These are phyloP conservation scores for Operophtera brumata DNA, from an alignment of 2,888 invertebrate species.

Conservation along the genomic window DNA sequence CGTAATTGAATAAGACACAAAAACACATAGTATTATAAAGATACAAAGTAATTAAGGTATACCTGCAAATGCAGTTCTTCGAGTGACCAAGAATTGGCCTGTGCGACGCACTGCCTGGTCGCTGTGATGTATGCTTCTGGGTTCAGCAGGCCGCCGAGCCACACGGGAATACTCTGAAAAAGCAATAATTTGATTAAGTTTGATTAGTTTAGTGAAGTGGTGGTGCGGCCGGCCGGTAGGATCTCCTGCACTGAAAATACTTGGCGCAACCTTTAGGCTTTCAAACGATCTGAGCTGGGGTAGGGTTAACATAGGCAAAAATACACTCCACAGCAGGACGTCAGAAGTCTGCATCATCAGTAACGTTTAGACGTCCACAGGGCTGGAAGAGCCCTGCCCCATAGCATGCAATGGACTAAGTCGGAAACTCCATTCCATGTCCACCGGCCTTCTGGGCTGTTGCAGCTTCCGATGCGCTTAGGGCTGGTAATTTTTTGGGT, in stretches of 20 bases:
- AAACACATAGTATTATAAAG: too few relatives aligned
- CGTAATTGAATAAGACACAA: too few relatives aligned
- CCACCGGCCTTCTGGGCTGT: slow-evolving; percentile 65
- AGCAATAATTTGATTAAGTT: not conserved
- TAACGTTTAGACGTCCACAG: too few relatives aligned
- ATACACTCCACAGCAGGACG: too few relatives aligned
- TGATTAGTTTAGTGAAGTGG: not conserved
- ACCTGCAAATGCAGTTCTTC: slow-evolving; percentile 96
- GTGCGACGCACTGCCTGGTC: slow-evolving; percentile 98
- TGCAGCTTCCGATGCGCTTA: slow-evolving; percentile 65
- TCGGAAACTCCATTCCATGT: too few relatives aligned
- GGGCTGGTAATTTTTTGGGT: slow-evolving; percentile 58
- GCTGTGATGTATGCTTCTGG: slow-evolving; percentile 99
- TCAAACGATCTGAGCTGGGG: not conserved
- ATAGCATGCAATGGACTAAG: too few relatives aligned
- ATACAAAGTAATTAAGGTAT: not conserved
- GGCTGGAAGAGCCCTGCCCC: too few relatives aligned
- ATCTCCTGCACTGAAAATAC: not conserved
- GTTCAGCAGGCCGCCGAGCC: slow-evolving; percentile 98
- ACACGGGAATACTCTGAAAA: slow-evolving; percentile 92
- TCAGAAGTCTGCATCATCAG: too few relatives aligned
- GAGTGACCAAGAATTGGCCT: slow-evolving; percentile 97
- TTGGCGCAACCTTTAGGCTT: not conserved
- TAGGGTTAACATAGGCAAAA: too few relatives aligned
- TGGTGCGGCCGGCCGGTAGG: not conserved